Conservation (phyloP, 2,888 invertebrate species). For the Drosophila nigritarsus region DNA sequence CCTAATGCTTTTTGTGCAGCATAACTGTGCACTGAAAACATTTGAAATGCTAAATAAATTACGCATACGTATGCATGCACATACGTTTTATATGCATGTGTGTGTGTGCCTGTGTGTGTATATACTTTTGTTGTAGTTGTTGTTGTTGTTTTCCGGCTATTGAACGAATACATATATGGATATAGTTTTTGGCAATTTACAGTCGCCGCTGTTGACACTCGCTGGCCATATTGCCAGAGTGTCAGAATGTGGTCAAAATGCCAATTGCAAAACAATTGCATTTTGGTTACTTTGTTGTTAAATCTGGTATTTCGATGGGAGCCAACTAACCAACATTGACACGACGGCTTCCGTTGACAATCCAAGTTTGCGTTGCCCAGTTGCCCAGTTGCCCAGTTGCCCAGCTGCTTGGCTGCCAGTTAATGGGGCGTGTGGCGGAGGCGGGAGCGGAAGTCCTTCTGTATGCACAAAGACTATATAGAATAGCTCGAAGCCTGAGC, state of each 20-base stretch:
- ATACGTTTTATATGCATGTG: not conserved
- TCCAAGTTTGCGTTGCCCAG: slow-evolving; percentile 26
- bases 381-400: slow-evolving; percentile 3
- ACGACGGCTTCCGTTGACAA: slow-evolving; percentile 74
- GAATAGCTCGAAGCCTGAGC: slow-evolving; percentile 48
- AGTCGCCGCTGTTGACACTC: slow-evolving; percentile 72
- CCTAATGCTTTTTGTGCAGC: slow-evolving; percentile 53
- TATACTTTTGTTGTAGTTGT: not conserved
- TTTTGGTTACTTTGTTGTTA: slow-evolving; percentile 82
- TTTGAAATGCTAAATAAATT: slow-evolving; percentile 78
- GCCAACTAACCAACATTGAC: slow-evolving; percentile 71
- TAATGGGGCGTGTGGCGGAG: not conserved
- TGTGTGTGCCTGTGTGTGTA: not conserved
- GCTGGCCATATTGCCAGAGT: slow-evolving; percentile 70
- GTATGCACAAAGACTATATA: slow-evolving; percentile 57
- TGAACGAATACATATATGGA: slow-evolving; percentile 23
- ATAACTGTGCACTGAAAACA: slow-evolving; percentile 43
- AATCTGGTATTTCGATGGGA: slow-evolving; percentile 80
- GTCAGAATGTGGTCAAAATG: slow-evolving; percentile 83
- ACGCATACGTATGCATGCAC: slow-evolving; percentile 52
- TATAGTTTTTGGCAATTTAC: slow-evolving; percentile 74
- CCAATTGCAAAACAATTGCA: slow-evolving; percentile 83
- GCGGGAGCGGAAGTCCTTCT: not conserved
- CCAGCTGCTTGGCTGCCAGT: slow-evolving; percentile 41
- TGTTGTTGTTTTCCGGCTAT: not conserved